These are phyloP conservation scores for Hypomecis atomaria DNA, from an alignment of 2,888 invertebrate genomes.

Conservation along the genomic window DNA sequence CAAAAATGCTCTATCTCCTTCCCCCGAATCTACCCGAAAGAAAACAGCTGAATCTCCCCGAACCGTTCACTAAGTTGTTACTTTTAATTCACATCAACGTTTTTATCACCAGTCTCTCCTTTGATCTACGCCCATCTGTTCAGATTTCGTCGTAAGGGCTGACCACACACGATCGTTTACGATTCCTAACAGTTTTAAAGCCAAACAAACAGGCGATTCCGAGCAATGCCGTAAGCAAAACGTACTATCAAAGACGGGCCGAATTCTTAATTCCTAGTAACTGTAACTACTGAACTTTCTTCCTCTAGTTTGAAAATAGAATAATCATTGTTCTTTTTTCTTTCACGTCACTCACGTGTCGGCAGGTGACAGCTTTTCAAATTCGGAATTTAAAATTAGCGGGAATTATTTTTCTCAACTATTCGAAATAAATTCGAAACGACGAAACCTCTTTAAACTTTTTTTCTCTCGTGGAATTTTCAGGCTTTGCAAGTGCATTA, in stretches of 20 bases:
- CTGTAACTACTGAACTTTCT: constrained; percentile 55
- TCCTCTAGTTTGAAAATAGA: constrained; percentile 52
- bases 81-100: constrained; percentile 78
- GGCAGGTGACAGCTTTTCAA: constrained; percentile 25
- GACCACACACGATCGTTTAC: constrained; percentile 84
- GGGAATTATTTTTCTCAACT: constrained; percentile 15
- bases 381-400: constrained; percentile 27
- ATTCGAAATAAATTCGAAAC: neutral
- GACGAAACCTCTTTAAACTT: neutral
- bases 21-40: constrained; percentile 24
- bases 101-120: constrained; percentile 76
- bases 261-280: constrained; percentile 73
- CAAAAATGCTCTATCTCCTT: constrained; percentile 12
- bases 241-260: constrained; percentile 76
- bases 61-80: constrained; percentile 70
- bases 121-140: constrained; percentile 82
- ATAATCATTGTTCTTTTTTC: constrained; percentile 47
- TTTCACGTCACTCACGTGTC: constrained; percentile 34
- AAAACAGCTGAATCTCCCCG: constrained; percentile 37
- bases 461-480: neutral
- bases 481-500: neutral
- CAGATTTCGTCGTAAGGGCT: constrained; percentile 83
- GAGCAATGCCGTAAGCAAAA: constrained; percentile 68
- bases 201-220: constrained; percentile 82
- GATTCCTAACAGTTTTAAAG: constrained; percentile 80